Evolutionary conservation across 2,888 invertebrate genomes (phyloP), one percentile per base, ranked within the genome.

Genomic region (Stratiomys singularior): DNA sequence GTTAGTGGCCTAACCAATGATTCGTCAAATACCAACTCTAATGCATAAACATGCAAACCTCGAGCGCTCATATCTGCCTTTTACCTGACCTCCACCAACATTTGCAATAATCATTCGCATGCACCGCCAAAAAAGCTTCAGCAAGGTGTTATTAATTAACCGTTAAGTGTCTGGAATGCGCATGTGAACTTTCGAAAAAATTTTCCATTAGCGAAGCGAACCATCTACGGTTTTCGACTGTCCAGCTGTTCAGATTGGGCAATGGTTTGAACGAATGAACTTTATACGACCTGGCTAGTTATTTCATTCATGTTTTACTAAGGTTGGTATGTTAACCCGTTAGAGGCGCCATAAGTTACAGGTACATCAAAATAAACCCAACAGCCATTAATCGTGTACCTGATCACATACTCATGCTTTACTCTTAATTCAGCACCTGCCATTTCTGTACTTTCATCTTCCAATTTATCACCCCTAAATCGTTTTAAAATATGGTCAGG

Each of bases 151-250:
- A 58, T 58, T 72, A 58, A 72, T 74, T 30, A 74, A 74, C 60
- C 74, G 74, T 74, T 74, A 37, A 74, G 44, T 74, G 60, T 74
- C 15, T 74, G 60, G 74, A 74, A 74, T 72, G 56, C 30, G 30
- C 56, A 21, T 72, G 56, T 56, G 58, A 30, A 72, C 72, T 58
- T 72, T 72, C 72, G 72, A 72, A 72, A 72, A 18, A 25, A 30
- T 72, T 58, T 11, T 21, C 30, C 30, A 72, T 72, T 56, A 56
- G 7, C 58, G 30, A 28, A 72, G 18, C 72, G 72, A 18, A 27
- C 56, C 72, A 72, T 58, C 56, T 28, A 30, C 21, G 27, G 30
- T 37, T 27, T 72, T 72, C 23, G 18, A 1, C 11, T 47, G 28
- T 72, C 28, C 11, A 18, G 37, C 44, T 5, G 15, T 60, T 60